These are phyloP conservation scores for Conger conger DNA, from an alignment of 2,113 vertebrate genomes.

Conservation along the genomic window DNA sequence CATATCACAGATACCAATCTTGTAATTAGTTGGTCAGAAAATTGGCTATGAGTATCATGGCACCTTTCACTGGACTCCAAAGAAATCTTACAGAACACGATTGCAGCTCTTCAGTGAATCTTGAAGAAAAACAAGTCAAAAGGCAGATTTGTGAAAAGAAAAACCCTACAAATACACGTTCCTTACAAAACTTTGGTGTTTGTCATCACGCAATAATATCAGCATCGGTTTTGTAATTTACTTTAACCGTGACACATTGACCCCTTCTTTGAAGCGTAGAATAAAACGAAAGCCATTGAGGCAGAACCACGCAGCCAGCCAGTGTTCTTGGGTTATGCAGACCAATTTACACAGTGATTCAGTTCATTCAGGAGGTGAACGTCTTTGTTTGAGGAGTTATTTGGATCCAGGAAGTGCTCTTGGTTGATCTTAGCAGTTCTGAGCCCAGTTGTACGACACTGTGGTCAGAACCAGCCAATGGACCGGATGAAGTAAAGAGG, in stretches of 20 bases:
- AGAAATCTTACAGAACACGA: neutral
- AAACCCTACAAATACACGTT: neutral
- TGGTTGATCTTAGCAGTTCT: neutral
- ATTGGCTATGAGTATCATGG: neutral
- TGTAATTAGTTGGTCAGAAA: neutral
- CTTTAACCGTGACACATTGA: conserved; percentile 15
- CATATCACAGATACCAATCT: neutral
- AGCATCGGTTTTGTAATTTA: conserved; percentile 21
- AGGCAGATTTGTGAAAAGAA: conserved; percentile 1
- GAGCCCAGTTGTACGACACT: neutral
- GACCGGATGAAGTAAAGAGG: neutral
- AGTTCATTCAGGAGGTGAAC: neutral
- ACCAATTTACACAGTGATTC: neutral
- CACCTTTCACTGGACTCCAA: neutral
- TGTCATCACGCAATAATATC: conserved; percentile 12
- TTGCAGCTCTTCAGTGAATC: neutral
- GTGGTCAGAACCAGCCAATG: neutral
- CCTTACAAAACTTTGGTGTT: conserved; percentile 9
- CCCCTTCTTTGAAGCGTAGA: neutral
- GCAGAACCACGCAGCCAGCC: neutral
- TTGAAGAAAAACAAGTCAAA: neutral
- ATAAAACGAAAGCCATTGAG: conserved; percentile 2
- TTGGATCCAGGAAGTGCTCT: neutral
- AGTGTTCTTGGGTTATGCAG: neutral
- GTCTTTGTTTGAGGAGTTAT: neutral